Evolutionary conservation across 2,888 invertebrate species (phyloP).

Genomic region (Latheticus oryzae): DNA sequence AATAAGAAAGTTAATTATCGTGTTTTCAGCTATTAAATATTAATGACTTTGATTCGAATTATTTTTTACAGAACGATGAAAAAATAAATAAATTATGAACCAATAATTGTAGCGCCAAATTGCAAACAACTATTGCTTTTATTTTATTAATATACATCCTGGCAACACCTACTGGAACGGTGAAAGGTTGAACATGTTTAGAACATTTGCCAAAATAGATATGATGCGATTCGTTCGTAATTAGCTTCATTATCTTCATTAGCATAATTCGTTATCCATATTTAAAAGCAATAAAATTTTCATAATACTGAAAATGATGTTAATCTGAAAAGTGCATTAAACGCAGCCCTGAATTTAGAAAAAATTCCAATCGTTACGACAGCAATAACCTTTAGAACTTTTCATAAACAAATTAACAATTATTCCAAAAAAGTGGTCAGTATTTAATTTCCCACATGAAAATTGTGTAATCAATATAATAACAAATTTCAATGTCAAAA

Average conservation of each 20-base stretch:
- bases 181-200: slow-evolving; percentile 40
- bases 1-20: too few relatives aligned
- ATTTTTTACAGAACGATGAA: too few relatives aligned
- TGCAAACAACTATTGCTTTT: not conserved
- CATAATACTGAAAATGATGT: not conserved
- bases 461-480: too few relatives aligned
- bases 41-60: too few relatives aligned
- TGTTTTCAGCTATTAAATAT: too few relatives aligned
- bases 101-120: slow-evolving; percentile 11
- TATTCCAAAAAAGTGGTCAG: too few relatives aligned
- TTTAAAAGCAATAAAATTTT: slow-evolving; percentile 17
- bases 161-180: slow-evolving; percentile 36
- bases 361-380: slow-evolving; percentile 10
- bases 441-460: too few relatives aligned
- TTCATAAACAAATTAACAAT: too few relatives aligned
- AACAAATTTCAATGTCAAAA: too few relatives aligned
- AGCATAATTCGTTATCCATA: slow-evolving; percentile 27
- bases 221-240: slow-evolving; percentile 37
- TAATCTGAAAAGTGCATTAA: too few relatives aligned
- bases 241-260: slow-evolving; percentile 35
- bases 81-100: slow-evolving; percentile 15
- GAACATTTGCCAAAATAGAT: slow-evolving; percentile 44
- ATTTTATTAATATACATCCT: slow-evolving; percentile 35
- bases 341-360: slow-evolving; percentile 11
- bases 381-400: too few relatives aligned